Evolutionary conservation across 1,140 invertebrate species (phyloP), one percentile per base, ranked within the genome.

Genomic region (Drosophila bocki): DNA sequence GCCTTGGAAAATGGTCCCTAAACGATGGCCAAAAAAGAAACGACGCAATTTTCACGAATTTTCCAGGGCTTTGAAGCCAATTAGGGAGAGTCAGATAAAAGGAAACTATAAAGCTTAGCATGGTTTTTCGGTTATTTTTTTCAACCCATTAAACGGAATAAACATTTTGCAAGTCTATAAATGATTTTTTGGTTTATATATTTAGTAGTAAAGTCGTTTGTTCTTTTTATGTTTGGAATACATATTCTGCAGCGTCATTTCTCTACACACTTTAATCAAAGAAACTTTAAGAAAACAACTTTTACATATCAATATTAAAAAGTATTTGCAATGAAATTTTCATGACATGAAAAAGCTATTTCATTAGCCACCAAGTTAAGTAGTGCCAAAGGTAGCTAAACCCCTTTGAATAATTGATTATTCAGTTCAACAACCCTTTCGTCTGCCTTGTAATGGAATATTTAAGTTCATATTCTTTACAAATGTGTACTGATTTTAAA

Each of bases 21-120:
- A 57, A 53, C 32, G 35, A 67, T 7, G n/a, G 48, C 19, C 29
- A 65, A 51, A 45, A 45, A 69, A 53, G 67, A 51, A 65, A 76
- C 70, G 37, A 76, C 59, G 69, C 71, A 76, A 22, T 75, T 75
- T 76, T 76, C 41, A 41, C 51, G 41, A 50, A 33, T 65, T 60
- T 53, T 72, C 48, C 69, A 53, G 29, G 58, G 48, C 39, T 63
- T 63, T 69, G 37, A 44, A 42, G 60, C 33, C 61, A 69, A 69
- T 69, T 67, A 70, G 61, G 58, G 42, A 29, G 47, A 7, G 32
- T 8, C 0, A 45, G 29, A 53, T 53, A 22, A 53, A 67, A 53
- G 61, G 22, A 65, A 51, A 47, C 61, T 41, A 69, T 42, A 32
- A 37, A 68, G 64, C 58, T 37, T 37, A 12, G 33, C 44, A 35